phyloP scores from a whole-genome alignment of 2,113 vertebrate genomes.

The Ctenomys sociabilis region DNA sequence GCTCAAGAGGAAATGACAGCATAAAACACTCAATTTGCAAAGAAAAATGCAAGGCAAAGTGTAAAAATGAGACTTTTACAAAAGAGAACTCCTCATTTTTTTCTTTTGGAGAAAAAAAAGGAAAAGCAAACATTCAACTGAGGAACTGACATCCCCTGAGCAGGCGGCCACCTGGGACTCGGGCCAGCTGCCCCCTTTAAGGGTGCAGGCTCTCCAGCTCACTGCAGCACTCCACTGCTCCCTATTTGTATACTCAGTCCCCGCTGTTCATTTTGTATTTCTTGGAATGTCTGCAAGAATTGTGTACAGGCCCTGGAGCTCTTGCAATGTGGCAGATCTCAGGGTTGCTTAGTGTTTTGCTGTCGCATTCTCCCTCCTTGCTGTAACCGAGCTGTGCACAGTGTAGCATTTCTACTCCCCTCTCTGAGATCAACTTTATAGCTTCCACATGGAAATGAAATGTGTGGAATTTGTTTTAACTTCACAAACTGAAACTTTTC shows the following conservation, averaged over 20 bases:
- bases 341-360: not conserved
- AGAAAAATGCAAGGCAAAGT: not conserved
- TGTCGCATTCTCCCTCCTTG: not conserved
- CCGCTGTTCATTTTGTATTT: not conserved
- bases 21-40: not conserved
- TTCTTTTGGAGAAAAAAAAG: not conserved
- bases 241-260: not conserved
- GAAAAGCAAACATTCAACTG: not conserved
- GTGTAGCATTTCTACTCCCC: not conserved
- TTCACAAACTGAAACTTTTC: not conserved
- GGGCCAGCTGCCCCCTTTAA: not conserved
- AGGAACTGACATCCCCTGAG: not conserved
- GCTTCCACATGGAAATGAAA: not conserved
- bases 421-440: not conserved
- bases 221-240: not conserved
- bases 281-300: not conserved
- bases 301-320: not conserved
- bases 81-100: not conserved
- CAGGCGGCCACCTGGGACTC: too few species aligned
- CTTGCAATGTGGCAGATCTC: not conserved
- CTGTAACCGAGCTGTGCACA: not conserved
- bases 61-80: not conserved
- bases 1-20: not conserved
- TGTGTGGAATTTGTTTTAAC: not conserved
- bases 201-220: not conserved